Evolutionary conservation across 2,113 vertebrate species (phyloP), one percentile per base, ranked within the genome.

Genomic region (Notiomystis cincta): DNA sequence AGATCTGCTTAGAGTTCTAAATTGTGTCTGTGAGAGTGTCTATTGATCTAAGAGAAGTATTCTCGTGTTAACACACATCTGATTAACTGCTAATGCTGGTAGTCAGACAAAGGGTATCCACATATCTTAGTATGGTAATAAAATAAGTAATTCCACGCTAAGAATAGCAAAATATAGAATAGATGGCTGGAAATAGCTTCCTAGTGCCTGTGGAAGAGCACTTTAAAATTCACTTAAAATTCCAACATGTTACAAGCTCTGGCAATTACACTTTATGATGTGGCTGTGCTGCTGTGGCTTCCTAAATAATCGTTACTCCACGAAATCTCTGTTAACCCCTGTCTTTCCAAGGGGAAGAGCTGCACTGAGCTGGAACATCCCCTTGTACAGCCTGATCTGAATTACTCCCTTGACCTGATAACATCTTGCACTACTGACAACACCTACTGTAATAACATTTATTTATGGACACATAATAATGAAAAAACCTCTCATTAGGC

Each of bases 141-240:
- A 67, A 94, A 91, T 62, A 94, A 93, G 90, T 94, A 86, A 81
- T 84, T 86, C 51, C 60, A 50, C 1, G 0, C 42, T 92, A 24
- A 93, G 90, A 96, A 76, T 73, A 83, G 82, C 35, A 35, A 92
- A 75, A 64, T 78, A 19, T 9, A 83, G 76, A 87, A 19, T 19
- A 78, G 67, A 40, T 86, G 33, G 28, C 82, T 95, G 85, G 72
- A 90, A 96, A 90, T 73, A 80, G 89, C 47, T 84, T 95, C 97
- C 67, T 64, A 67, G 50, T 73, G 61, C 51, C 66, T 94, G 22
- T 91, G 89, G 57, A 89, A 54, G 72, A 94, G 84, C 6, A 5
- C 70, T 87, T 90, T 14, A 90, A 96, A 90, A 75, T 64, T 93
- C 64, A 85, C 22, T 57, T 35, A 69, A 31, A 91, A 89, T 75